These are phyloP conservation scores for Augochlorella aurata DNA, from an alignment of 2,888 invertebrate genomes.

Conservation along the genomic window DNA sequence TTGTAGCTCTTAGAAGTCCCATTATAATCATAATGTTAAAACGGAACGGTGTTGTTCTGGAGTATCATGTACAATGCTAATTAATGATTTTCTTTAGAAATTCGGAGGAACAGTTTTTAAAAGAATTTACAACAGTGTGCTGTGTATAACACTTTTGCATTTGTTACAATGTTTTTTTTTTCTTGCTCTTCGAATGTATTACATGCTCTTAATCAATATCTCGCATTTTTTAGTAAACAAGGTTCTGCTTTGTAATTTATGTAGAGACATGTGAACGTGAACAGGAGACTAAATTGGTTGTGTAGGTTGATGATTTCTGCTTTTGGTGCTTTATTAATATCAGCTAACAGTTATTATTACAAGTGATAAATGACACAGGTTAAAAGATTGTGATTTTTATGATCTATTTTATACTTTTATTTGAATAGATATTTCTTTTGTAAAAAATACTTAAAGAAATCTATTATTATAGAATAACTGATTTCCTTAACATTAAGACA, in stretches of 20 bases:
- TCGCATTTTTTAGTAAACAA: slow-evolving; percentile 56
- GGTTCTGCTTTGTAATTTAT: slow-evolving; percentile 55
- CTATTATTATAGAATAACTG: slow-evolving; percentile 53
- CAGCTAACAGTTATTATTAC: slow-evolving; percentile 48
- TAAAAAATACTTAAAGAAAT: slow-evolving; percentile 53
- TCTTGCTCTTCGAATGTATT: slow-evolving; percentile 45
- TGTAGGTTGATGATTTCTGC: slow-evolving; percentile 51
- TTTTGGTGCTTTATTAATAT: slow-evolving; percentile 58
- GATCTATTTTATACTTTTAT: slow-evolving; percentile 57
- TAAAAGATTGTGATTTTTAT: slow-evolving; percentile 63
- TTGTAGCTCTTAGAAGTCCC: slow-evolving; percentile 59
- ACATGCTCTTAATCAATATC: slow-evolving; percentile 55
- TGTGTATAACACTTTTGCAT: slow-evolving; percentile 55
- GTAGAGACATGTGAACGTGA: slow-evolving; percentile 56
- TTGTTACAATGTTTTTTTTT: slow-evolving; percentile 55
- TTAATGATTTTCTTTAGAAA: slow-evolving; percentile 58
- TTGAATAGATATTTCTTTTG: slow-evolving; percentile 57
- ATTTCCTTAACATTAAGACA: slow-evolving; percentile 53
- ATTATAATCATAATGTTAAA: slow-evolving; percentile 62
- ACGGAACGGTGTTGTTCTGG: slow-evolving; percentile 52
- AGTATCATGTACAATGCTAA: slow-evolving; percentile 62
- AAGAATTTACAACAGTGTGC: slow-evolving; percentile 59
- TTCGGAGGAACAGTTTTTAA: slow-evolving; percentile 47
- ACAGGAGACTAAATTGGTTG: slow-evolving; percentile 47
- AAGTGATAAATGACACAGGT: slow-evolving; percentile 49